phyloP scores from a whole-genome alignment of 1,140 invertebrate species.

The Diorhabda carinulata region DNA sequence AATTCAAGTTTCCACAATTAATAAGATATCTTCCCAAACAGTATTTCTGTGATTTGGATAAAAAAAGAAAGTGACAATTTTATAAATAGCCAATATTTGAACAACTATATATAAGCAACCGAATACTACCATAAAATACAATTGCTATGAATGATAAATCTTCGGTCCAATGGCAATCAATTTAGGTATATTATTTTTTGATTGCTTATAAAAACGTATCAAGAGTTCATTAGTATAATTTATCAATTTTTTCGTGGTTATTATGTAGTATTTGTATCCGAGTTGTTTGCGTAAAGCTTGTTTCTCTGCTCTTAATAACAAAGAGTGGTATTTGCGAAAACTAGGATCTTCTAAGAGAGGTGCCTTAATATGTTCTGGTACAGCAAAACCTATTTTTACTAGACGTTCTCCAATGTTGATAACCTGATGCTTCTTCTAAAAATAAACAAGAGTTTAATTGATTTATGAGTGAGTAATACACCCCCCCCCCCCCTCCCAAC shows the following conservation, averaged over 20 bases:
- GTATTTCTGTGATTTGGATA: constrained; percentile 25
- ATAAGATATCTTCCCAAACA: constrained; percentile 5
- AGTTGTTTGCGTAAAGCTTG: constrained; percentile 48
- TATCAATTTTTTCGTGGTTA: constrained; percentile 38
- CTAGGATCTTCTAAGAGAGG: constrained; percentile 34
- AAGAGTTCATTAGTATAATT: constrained; percentile 10
- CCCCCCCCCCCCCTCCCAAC: background rate
- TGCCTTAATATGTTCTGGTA: constrained; percentile 36
- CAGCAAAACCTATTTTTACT: constrained; percentile 51
- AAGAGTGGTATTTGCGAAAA: constrained; percentile 42
- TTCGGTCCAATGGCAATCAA: constrained; percentile 23
- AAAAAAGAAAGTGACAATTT: constrained; percentile 36
- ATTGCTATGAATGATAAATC: constrained; percentile 29
- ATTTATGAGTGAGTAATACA: background rate
- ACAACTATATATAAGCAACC: constrained; percentile 30
- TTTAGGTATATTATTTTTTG: constrained; percentile 20
- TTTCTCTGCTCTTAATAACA: constrained; percentile 47
- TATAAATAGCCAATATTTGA: constrained; percentile 32
- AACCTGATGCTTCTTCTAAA: constrained; percentile 26
- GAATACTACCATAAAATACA: constrained; percentile 29
- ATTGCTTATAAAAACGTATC: constrained; percentile 8
- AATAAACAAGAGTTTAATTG: constrained; percentile 10
- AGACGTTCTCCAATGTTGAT: constrained; percentile 48
- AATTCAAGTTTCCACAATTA: constrained; percentile 4
- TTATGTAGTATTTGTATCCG: constrained; percentile 52